These are phyloP conservation scores for Drosophila flavopinicola DNA, from an alignment of 2,888 invertebrate genomes.

Conservation along the genomic window DNA sequence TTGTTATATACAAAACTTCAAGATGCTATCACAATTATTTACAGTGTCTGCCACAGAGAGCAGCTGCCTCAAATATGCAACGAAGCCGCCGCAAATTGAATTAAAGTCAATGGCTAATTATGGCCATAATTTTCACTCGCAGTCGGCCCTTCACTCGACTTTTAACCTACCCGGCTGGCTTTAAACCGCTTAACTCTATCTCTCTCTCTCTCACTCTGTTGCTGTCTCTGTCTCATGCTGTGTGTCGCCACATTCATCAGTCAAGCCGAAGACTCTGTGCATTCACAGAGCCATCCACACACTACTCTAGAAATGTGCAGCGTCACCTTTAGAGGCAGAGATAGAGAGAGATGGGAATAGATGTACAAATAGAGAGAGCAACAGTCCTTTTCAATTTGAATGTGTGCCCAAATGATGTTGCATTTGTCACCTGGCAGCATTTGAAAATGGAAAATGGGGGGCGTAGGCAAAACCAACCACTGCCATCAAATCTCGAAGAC, in stretches of 20 bases:
- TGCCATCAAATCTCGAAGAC: conserved; percentile 7
- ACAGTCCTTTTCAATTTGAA: conserved; percentile 39
- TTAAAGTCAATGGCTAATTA: conserved; percentile 65
- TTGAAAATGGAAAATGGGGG: conserved; percentile 33
- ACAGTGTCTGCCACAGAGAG: conserved; percentile 1
- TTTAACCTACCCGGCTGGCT: conserved; percentile 19
- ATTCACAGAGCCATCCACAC: conserved; percentile 30
- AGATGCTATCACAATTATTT: background rate
- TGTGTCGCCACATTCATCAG: conserved; percentile 37
- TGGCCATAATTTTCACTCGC: conserved; percentile 52
- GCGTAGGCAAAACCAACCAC: conserved; percentile 21
- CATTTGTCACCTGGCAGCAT: conserved; percentile 52
- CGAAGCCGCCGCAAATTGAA: conserved; percentile 50
- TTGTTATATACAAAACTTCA: too few species aligned
- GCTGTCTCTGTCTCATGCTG: background rate
- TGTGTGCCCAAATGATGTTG: conserved; percentile 60
- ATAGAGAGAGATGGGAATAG: conserved; percentile 2
- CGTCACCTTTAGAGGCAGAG: conserved; percentile 31
- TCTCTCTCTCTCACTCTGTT: background rate
- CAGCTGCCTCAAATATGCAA: conserved; percentile 12
- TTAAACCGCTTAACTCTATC: conserved; percentile 21
- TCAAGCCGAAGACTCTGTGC: conserved; percentile 32
- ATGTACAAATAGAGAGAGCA: conserved; percentile 4
- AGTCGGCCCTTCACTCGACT: conserved; percentile 44
- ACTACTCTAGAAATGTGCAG: conserved; percentile 33